A percentile compares a stretch with the other conserved stretches of the same genome.
Evolutionary conservation across 2,797 vertebrate genomes (phyloP).

Genomic region (Aratinga solstitialis): DNA sequence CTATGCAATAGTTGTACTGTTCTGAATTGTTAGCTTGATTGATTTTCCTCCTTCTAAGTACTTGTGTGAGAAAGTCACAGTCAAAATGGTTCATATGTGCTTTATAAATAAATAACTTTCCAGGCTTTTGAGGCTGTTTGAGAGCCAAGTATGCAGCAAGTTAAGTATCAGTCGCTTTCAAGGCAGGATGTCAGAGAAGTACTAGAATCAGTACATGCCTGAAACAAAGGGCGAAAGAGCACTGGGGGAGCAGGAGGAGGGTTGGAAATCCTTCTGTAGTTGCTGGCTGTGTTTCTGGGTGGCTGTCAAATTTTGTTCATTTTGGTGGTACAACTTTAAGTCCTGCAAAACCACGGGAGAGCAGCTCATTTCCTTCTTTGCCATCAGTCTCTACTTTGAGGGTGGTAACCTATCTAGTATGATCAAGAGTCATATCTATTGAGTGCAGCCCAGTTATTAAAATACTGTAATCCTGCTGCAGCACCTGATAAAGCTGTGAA

Average conservation of each 20-base stretch:
- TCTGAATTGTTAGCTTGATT: background rate
- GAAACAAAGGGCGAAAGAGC: background rate
- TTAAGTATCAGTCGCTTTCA: background rate
- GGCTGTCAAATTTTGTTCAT: background rate
- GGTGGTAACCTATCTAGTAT: background rate
- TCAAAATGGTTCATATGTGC: background rate
- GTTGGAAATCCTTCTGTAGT: background rate
- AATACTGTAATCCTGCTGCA: background rate
- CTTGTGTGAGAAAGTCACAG: background rate
- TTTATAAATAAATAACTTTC: background rate
- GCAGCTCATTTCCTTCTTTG: background rate
- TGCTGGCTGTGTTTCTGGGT: background rate
- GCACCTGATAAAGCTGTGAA: background rate
- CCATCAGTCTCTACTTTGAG: background rate
- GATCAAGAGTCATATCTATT: background rate
- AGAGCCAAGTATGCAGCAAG: background rate
- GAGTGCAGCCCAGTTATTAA: background rate
- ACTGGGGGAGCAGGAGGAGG: background rate
- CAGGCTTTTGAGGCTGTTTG: background rate
- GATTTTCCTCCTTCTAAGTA: background rate
- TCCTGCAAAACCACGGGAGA: background rate
- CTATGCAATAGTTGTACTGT: background rate
- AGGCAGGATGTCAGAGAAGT: background rate
- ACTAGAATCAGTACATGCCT: background rate
- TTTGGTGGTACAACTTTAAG: background rate